These are phyloP conservation scores for Rapana venosa DNA, from an alignment of 2,888 invertebrate species.

Conservation along the genomic window DNA sequence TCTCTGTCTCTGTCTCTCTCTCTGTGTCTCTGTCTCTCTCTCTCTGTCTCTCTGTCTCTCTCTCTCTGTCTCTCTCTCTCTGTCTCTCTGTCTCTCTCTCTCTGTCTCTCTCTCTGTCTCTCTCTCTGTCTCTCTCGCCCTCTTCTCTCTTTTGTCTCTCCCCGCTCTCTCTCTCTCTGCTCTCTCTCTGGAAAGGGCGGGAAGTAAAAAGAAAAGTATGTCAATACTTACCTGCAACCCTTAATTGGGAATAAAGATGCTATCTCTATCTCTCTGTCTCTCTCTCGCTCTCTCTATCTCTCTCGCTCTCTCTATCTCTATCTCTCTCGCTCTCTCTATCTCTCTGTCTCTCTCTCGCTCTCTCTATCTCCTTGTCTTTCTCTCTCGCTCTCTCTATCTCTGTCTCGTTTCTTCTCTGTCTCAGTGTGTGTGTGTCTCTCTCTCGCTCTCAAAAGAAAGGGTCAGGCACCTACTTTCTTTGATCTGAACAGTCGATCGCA, in stretches of 20 bases:
- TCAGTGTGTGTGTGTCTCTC: not conserved
- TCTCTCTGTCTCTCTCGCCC: not conserved
- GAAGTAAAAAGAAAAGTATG: too few relatives aligned
- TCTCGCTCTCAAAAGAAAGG: too few relatives aligned
- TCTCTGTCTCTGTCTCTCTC: conserved; percentile 28
- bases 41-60: conserved; percentile 5
- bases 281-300: too few relatives aligned
- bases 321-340: conserved; percentile 12
- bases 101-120: conserved; percentile 7
- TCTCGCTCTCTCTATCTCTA: not conserved
- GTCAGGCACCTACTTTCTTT: too few relatives aligned
- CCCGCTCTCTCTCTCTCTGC: too few relatives aligned
- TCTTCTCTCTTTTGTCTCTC: not conserved
- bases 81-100: not conserved
- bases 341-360: conserved; percentile 17
- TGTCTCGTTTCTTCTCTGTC: too few relatives aligned
- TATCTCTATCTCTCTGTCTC: too few relatives aligned
- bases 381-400: too few relatives aligned
- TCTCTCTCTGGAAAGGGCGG: too few relatives aligned
- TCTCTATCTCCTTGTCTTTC: conserved; percentile 1
- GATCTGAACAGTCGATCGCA: too few relatives aligned
- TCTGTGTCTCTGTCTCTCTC: not conserved
- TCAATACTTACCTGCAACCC: too few relatives aligned
- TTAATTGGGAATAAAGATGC: too few relatives aligned
- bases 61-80: not conserved